Conservation (phyloP, 2,797 vertebrate genomes). For the Arrhamphus sclerolepis region DNA sequence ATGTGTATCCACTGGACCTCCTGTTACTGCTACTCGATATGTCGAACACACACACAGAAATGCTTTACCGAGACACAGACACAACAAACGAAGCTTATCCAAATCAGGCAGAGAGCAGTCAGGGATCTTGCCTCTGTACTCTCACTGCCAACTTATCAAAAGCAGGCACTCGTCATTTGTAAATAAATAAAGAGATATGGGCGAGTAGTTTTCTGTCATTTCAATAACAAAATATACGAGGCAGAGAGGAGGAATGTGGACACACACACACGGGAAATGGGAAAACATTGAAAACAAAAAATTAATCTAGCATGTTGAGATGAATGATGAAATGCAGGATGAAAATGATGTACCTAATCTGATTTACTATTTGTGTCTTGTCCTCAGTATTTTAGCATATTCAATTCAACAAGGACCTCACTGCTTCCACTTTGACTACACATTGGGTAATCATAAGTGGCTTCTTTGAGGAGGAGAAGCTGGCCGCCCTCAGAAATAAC, state of each 20-base stretch:
- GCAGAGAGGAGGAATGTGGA: conserved; percentile 3
- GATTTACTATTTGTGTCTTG: conserved; percentile 56
- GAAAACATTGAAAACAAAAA: conserved; percentile 37
- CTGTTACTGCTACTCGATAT: conserved; percentile 9
- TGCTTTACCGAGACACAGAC: conserved; percentile 31
- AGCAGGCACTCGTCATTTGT: conserved; percentile 38
- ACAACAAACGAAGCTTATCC: conserved; percentile 46
- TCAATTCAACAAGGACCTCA: conserved; percentile 35
- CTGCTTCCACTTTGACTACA: conserved; percentile 52
- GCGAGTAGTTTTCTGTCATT: conserved; percentile 26
- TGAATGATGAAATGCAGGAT: conserved; percentile 60
- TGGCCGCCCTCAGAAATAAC: conserved; percentile 39
- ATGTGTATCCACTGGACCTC: conserved; percentile 35
- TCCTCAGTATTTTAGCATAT: conserved; percentile 44
- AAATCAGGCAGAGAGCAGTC: conserved; percentile 31
- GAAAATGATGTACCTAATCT: conserved; percentile 46
- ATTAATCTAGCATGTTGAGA: conserved; percentile 49
- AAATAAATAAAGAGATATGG: conserved; percentile 41
- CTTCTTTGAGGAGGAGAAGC: conserved; percentile 40
- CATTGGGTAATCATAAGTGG: conserved; percentile 32
- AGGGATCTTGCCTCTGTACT: conserved; percentile 34
- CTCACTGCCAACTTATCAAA: conserved; percentile 46
- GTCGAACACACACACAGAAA: conserved; percentile 2
- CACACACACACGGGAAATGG: conserved; percentile 11
- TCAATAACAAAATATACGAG: conserved; percentile 16